Conservation (phyloP, 1,140 invertebrate genomes). For the Diachasmimorpha longicaudata region DNA sequence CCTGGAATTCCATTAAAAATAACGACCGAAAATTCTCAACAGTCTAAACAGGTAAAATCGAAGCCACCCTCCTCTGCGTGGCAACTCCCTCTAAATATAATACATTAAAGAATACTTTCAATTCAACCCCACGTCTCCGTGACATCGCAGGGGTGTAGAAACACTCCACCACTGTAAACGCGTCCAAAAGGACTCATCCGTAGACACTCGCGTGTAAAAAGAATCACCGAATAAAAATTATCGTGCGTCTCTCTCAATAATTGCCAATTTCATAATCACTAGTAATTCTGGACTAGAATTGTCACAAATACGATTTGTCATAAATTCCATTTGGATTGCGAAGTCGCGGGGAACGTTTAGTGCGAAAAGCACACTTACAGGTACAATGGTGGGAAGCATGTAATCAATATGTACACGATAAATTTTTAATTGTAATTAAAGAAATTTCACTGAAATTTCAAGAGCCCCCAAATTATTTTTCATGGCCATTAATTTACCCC, state of each 20-base stretch:
- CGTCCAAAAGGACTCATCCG: no score
- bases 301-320: neutral
- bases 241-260: neutral
- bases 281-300: neutral
- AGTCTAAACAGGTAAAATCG: no score
- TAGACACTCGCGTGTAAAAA: neutral
- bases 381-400: conserved; percentile 21
- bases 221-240: neutral
- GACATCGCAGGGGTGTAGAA: no score
- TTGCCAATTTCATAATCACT: no score
- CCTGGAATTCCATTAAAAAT: no score
- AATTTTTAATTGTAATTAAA: neutral
- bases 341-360: conserved; percentile 7
- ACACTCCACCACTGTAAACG: no score
- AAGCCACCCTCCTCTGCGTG: no score
- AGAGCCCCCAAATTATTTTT: neutral
- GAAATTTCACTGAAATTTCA: neutral
- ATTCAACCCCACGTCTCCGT: no score
- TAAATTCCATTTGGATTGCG: neutral
- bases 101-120: neutral
- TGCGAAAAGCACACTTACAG: conserved; percentile 25
- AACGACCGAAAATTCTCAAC: no score
- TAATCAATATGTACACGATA: conserved; percentile 9
- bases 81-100: neutral
- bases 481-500: no score